Base-by-base conservation (phyloP, 2,888 invertebrate genomes). In the Ormyrus labotus region DNA sequence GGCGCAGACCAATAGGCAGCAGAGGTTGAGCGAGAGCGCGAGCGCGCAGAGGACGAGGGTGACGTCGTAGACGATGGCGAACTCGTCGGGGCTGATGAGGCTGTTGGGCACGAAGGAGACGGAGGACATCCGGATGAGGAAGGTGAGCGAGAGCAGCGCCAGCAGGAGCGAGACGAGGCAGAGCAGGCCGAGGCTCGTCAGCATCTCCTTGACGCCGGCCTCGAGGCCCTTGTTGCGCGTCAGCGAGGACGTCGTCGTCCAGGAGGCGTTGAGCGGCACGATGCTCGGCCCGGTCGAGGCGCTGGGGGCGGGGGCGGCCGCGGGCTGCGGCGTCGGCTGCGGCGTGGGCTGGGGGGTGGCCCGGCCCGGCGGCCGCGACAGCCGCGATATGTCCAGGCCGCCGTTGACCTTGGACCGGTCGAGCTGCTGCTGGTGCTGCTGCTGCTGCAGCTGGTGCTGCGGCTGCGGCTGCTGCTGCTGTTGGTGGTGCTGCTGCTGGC, bases 1-100 rank as follows among this genome's bases (percentile, higher is more conserved):
- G 86, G 97, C 96, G 93, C 98, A 98, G 87, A 98, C 97, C 86
- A 98, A 94, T 82, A 98, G 93, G 90, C 98, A 98, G 92, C 97
- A 97, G 83, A 98, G 93, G 92, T 98, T 96, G 85, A 98, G 92
- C 51, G 96, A 96, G 73, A 98, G 92, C 83, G 97, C 97, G 88
- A 98, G 93, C 81, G 97, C 96, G 90, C 97, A 96, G 88, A 98
- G 92, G 51, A 97, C 97, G 89, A 97, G 93, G 71, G 97, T 97
- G 89, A 97, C 97, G 93, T 98, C 97, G 91, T 96, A 96, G 83
- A 98, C 96, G 86, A 96, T 95, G 81, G 95, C 95, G 89, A 96
- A 96, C 90, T 97, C 97, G 89, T 96, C 96, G 48, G 93, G 93
- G 84, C 92, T 93, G 88, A 93, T 93, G 85, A 88, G 88, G 68